Evolutionary conservation across 92 coral and sea anemone genomes (phyloP), one percentile per base, ranked within the genome.

Genomic region (Siderastrea siderea): DNA sequence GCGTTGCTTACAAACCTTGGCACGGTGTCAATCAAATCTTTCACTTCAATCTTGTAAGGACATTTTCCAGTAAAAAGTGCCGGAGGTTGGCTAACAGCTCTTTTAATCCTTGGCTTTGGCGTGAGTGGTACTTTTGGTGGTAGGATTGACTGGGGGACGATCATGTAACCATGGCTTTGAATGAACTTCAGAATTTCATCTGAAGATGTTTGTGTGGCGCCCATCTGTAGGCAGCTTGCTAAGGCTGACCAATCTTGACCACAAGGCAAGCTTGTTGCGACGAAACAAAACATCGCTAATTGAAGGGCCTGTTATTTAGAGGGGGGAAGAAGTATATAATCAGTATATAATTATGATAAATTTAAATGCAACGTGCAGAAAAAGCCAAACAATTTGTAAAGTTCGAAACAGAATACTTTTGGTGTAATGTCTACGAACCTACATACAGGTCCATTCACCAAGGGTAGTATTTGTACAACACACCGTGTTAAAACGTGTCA

Each of bases 1-100:
- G 84, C 75, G 53, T 65, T 1, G 26, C 49, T 53, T 10, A 80
- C 45, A 80, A 80, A 80, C 74, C 73, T 80, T 13, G 84, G 84
- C 17, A 50, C 84, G 4, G 84, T 65, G 63, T 80, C 63, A 3
- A 77, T 50, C 11, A 77, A 61, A 77, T 77, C 82, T 77, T 59
- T 60, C 54, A 77, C 68, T 46, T 45, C 44, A 3, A 59, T 44
- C 16, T 46, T 46, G 55, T 13, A 77, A 0, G 84, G 75, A 38
- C 75, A 80, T 67, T 80, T 80, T 10, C 84, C 74, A 50, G 74
- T 17, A 49, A 8, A 64, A 50, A 53, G 9, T 11, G 59, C 58
- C 47, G 54, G 58, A 52, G 19, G 4, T 48, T 57, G 3, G 77
- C 45, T 6, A 1, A 10, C 71, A 44, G 71, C n/a, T 61, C 82